Evolutionary conservation across 1,140 invertebrate species (phyloP).

Genomic region (Microplitis mediator): DNA sequence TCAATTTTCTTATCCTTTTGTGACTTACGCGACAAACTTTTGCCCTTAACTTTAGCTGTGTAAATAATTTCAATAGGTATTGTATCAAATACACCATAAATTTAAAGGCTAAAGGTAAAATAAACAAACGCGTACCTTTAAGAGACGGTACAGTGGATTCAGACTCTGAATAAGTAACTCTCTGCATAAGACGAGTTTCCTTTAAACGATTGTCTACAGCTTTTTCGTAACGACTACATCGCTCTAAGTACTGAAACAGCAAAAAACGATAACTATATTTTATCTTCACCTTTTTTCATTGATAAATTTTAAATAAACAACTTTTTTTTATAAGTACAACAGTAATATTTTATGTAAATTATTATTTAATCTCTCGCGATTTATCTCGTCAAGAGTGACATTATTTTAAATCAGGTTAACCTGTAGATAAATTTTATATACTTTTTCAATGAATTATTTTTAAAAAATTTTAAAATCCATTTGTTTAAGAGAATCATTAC

Average conservation of each 20-base stretch:
- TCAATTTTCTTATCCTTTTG: conserved; percentile 26
- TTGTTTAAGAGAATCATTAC: too few species aligned
- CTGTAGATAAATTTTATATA: too few species aligned
- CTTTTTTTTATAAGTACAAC: not conserved
- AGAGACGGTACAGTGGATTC: conserved; percentile 10
- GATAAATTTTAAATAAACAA: not conserved
- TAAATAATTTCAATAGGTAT: not conserved
- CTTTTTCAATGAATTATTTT: too few species aligned
- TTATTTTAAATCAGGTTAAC: too few species aligned
- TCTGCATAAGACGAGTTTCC: conserved; percentile 40
- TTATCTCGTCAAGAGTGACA: too few species aligned
- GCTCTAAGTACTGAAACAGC: conserved; percentile 45
- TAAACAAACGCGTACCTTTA: conserved; percentile 15
- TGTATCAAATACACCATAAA: not conserved
- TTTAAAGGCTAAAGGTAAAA: not conserved
- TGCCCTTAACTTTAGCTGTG: conserved; percentile 15
- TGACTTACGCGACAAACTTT: not conserved
- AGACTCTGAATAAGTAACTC: conserved; percentile 9
- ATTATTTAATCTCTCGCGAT: too few species aligned
- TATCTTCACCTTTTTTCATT: not conserved
- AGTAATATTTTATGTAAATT: too few species aligned
- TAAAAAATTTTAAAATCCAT: too few species aligned
- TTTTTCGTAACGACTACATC: conserved; percentile 46
- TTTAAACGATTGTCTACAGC: conserved; percentile 44
- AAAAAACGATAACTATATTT: not conserved